Evolutionary conservation across 2,113 vertebrate species (phyloP).

Genomic region (Actinemys pallida): DNA sequence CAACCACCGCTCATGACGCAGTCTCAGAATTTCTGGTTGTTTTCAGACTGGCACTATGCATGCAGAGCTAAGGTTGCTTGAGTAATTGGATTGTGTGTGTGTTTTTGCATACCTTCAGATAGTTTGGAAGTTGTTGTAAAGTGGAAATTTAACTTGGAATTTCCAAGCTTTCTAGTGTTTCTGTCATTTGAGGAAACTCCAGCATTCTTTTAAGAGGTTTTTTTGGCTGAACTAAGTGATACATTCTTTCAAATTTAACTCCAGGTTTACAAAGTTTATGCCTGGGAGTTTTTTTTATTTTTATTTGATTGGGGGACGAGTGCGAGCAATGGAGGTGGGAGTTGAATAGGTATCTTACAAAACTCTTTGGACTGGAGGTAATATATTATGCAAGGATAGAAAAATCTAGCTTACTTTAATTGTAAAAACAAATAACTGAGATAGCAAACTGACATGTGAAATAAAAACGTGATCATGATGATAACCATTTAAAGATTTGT

Average conservation of each 20-base stretch:
- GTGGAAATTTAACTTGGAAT: background rate
- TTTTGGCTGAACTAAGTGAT: background rate
- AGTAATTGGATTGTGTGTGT: background rate
- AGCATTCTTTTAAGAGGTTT: background rate
- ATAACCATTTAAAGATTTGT: slow-evolving; percentile 82
- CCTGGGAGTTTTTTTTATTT: background rate
- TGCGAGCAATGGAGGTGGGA: background rate
- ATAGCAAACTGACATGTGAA: slow-evolving; percentile 65
- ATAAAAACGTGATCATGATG: slow-evolving; percentile 71
- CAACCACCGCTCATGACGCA: background rate
- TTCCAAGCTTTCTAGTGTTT: background rate
- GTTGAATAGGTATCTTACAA: background rate
- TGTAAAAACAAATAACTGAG: slow-evolving; percentile 65
- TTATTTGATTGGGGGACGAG: slow-evolving; percentile 12
- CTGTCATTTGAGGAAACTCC: background rate
- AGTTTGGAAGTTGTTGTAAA: background rate
- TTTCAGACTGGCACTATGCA: background rate
- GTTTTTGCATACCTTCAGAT: background rate
- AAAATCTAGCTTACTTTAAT: slow-evolving; percentile 46
- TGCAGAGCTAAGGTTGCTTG: background rate
- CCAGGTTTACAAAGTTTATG: background rate
- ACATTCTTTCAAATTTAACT: accelerated
- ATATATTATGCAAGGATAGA: slow-evolving; percentile 21
- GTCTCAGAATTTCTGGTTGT: background rate
- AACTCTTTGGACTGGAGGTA: background rate